phyloP scores from a whole-genome alignment of 2,888 invertebrate genomes.

The Ceramica pisi region DNA sequence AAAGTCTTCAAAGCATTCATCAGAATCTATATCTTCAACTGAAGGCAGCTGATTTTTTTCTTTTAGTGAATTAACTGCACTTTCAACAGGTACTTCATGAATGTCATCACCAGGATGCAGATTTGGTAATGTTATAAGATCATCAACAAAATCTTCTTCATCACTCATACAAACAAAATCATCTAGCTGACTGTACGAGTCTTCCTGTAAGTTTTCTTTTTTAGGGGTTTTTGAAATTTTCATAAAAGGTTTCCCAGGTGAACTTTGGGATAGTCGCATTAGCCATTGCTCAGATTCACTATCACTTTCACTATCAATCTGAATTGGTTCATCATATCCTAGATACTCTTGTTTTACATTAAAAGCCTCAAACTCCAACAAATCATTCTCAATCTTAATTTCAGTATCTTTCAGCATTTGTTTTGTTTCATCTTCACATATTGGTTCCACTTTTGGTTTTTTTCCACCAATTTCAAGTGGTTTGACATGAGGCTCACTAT shows the following conservation, averaged over 20 bases:
- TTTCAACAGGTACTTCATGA: constrained; percentile 28
- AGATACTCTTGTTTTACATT: constrained; percentile 84
- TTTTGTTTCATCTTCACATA: constrained; percentile 65
- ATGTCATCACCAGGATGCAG: constrained; percentile 54
- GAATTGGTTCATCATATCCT: constrained; percentile 80
- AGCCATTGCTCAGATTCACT: constrained; percentile 90
- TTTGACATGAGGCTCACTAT: constrained; percentile 68
- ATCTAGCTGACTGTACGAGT: constrained; percentile 87
- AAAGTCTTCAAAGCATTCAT: constrained; percentile 65
- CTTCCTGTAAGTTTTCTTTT: constrained; percentile 70
- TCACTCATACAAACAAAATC: constrained; percentile 66
- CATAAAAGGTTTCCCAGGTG: constrained; percentile 82
- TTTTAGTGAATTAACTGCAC: constrained; percentile 16
- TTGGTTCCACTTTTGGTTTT: constrained; percentile 74
- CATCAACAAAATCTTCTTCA: constrained; percentile 77
- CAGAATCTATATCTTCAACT: constrained; percentile 43
- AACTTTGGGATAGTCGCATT: constrained; percentile 88
- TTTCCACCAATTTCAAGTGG: constrained; percentile 59
- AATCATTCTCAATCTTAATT: constrained; percentile 78
- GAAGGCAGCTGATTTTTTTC: constrained; percentile 1
- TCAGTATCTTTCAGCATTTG: constrained; percentile 62
- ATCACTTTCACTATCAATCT: constrained; percentile 86
- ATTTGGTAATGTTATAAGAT: constrained; percentile 77
- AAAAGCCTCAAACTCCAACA: constrained; percentile 81
- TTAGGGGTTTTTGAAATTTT: constrained; percentile 68